Evolutionary conservation across 2,888 invertebrate genomes (phyloP).

Genomic region (Zelleria hepariella): DNA sequence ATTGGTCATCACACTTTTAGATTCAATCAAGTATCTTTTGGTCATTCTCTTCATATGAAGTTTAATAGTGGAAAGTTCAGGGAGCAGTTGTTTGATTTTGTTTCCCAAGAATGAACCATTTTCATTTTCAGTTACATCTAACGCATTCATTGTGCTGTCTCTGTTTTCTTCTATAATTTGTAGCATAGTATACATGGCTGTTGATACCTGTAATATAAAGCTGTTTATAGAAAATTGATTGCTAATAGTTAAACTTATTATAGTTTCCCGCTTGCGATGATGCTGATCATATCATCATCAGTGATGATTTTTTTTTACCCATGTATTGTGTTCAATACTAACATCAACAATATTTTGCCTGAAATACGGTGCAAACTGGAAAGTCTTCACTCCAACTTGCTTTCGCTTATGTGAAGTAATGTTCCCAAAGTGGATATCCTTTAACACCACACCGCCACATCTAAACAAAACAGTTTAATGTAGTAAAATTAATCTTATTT

Average conservation of each 20-base stretch:
- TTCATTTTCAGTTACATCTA: background rate
- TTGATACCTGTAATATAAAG: background rate
- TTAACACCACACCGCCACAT: background rate
- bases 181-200: background rate
- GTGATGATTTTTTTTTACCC: too few species aligned
- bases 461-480: too few species aligned
- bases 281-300: too few species aligned
- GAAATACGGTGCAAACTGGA: background rate
- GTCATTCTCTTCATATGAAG: background rate
- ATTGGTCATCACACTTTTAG: background rate
- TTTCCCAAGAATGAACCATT: background rate
- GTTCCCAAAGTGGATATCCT: background rate
- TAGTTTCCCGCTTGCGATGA: too few species aligned
- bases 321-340: background rate
- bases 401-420: too few species aligned
- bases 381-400: background rate
- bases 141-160: background rate
- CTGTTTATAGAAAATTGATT: background rate
- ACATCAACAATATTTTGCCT: background rate
- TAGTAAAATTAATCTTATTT: too few species aligned
- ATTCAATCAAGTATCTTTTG: background rate
- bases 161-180: conserved; percentile 6
- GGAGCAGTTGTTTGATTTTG: background rate
- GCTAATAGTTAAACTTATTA: background rate
- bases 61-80: background rate